A percentile compares a stretch with the other conserved stretches of the same genome.
Evolutionary conservation across 2,888 invertebrate species (phyloP).

Genomic region (Scelioninae gen. 1): DNA sequence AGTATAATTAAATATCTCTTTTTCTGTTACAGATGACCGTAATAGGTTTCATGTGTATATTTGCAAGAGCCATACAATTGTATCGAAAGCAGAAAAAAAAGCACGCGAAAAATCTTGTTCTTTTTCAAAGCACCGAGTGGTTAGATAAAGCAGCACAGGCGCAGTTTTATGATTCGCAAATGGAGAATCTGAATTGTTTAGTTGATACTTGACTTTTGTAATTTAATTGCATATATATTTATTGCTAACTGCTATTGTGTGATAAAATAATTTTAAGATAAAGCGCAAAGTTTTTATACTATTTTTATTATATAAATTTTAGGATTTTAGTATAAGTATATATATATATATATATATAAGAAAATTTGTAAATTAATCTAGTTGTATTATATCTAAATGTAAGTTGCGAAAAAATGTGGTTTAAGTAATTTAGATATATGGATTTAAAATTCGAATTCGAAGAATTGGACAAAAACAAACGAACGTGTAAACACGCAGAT

Average conservation of each 20-base stretch:
- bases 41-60: constrained; percentile 93
- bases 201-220: constrained; percentile 38
- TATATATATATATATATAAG: too few species aligned
- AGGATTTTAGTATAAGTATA: too few species aligned
- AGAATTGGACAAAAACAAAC: constrained; percentile 50
- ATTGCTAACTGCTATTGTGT: neutral
- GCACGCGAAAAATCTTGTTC: constrained; percentile 88
- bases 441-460: constrained; percentile 36
- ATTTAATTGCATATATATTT: neutral
- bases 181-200: constrained; percentile 53
- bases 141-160: constrained; percentile 79
- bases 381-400: too few species aligned
- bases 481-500: constrained; percentile 43
- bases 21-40: constrained; percentile 89
- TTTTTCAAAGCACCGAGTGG: constrained; percentile 82
- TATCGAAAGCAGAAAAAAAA: constrained; percentile 90
- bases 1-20: neutral
- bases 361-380: too few species aligned
- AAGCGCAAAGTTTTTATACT: neutral
- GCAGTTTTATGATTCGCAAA: constrained; percentile 74
- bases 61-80: constrained; percentile 93
- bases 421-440: neutral
- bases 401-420: too few species aligned
- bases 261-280: constrained; percentile 14
- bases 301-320: neutral